A percentile compares a stretch with the other conserved stretches of the same genome.
Conservation (phyloP, 2,113 vertebrate genomes). For the Podarcis cretensis region DNA sequence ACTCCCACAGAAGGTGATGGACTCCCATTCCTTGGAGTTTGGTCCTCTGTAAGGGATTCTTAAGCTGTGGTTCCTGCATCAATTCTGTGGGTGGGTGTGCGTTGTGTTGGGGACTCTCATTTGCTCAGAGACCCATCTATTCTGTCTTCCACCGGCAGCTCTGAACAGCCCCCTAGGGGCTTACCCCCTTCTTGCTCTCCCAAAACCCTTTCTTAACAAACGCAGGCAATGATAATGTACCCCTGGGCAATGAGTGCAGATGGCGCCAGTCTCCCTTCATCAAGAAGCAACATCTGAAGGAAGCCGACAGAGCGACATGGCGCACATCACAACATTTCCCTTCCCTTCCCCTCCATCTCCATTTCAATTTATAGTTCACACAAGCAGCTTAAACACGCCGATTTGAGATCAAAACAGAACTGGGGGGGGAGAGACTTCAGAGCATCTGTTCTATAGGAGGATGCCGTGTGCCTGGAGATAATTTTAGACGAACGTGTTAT, state of each 20-base stretch:
- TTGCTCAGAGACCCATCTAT: too few species aligned
- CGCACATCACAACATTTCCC: conserved; percentile 66
- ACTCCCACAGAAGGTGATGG: too few species aligned
- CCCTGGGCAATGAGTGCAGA: conserved; percentile 12
- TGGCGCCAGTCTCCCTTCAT: conserved; percentile 34
- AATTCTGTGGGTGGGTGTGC: too few species aligned
- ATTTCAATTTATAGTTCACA: conserved; percentile 80
- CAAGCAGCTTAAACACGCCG: conserved; percentile 79
- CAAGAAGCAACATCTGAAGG: not conserved
- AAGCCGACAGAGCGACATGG: conserved; percentile 40
- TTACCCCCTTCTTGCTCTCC: not conserved
- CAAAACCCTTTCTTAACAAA: conserved; percentile 45
- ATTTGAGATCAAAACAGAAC: conserved; percentile 83
- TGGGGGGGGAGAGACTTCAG: conserved; percentile 68
- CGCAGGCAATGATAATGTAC: conserved; percentile 22
- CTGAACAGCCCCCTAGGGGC: not conserved
- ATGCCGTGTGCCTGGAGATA: conserved; percentile 80
- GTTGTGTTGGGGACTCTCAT: too few species aligned
- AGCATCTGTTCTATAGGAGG: conserved; percentile 84
- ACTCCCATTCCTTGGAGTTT: too few species aligned
- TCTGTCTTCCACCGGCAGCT: not conserved
- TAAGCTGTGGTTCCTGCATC: too few species aligned
- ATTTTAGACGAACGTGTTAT: conserved; percentile 86
- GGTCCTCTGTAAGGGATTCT: too few species aligned
- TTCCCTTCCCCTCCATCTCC: conserved; percentile 69